phyloP scores from a whole-genome alignment of 1,140 invertebrate species.

The Brachionus paranguensis region DNA sequence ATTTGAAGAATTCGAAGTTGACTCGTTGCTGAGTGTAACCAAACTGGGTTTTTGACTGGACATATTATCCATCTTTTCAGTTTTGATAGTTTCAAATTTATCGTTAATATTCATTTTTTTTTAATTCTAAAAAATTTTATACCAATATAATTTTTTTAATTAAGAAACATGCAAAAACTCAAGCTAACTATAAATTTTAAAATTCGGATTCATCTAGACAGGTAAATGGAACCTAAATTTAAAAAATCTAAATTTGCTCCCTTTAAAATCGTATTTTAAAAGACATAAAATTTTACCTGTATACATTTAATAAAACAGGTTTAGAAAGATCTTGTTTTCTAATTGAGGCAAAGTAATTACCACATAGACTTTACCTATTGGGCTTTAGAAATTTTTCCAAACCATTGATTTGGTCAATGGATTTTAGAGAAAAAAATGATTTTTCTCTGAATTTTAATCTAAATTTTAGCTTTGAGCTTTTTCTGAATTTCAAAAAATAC shows the following conservation, averaged over 20 bases:
- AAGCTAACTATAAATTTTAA: not conserved
- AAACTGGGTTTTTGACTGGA: not conserved
- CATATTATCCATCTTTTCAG: not conserved
- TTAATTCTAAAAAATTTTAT: not conserved
- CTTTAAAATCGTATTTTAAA: not conserved
- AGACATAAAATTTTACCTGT: conserved; percentile 6
- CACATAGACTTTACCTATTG: not conserved
- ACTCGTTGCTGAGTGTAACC: not conserved
- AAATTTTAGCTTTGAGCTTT: not conserved
- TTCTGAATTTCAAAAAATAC: not conserved
- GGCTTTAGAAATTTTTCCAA: not conserved
- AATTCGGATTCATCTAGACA: not conserved
- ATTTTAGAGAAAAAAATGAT: not conserved
- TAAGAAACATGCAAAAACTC: not conserved
- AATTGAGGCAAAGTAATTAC: not conserved
- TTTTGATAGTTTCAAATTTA: conserved; percentile 10
- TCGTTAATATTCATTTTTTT: conserved; percentile 17
- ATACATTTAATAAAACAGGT: not conserved
- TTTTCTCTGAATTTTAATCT: not conserved
- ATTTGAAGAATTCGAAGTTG: not conserved
- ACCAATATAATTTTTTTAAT: not conserved
- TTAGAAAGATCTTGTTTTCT: not conserved
- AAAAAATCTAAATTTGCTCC: not conserved
- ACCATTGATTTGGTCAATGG: not conserved
- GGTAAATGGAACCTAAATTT: conserved; percentile 8